Conservation (phyloP, 2,797 vertebrate genomes). For the Percopsis omiscomaycus region DNA sequence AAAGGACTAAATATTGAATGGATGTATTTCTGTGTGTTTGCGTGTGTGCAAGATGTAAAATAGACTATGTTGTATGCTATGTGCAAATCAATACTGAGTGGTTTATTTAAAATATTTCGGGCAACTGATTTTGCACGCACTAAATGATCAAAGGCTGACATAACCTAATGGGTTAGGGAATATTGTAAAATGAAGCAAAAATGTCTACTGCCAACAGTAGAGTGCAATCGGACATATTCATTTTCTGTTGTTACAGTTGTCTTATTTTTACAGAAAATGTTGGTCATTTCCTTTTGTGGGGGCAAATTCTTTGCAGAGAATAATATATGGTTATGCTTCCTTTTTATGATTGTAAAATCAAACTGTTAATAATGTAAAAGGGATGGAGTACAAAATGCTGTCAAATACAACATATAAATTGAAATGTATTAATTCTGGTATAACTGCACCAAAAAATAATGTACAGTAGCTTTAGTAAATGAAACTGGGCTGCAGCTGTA, state of each 20-base stretch:
- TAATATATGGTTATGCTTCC: constrained; percentile 69
- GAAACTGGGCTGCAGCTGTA: constrained; percentile 42
- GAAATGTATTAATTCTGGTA: constrained; percentile 17
- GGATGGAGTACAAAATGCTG: constrained; percentile 31
- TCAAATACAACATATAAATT: constrained; percentile 29
- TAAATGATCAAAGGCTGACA: constrained; percentile 33
- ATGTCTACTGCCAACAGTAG: constrained; percentile 53
- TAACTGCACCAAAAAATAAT: constrained; percentile 13
- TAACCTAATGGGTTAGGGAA: constrained; percentile 44
- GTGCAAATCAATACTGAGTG: constrained; percentile 49
- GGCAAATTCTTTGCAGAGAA: constrained; percentile 63
- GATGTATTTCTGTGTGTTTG: constrained; percentile 58
- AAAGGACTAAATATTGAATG: constrained; percentile 56
- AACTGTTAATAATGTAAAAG: constrained; percentile 53
- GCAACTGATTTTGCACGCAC: constrained; percentile 61
- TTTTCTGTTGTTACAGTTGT: constrained; percentile 65
- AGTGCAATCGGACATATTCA: constrained; percentile 52
- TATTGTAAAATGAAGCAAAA: constrained; percentile 51
- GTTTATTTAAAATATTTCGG: constrained; percentile 59
- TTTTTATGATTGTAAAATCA: constrained; percentile 58
- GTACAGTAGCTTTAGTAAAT: constrained; percentile 37
- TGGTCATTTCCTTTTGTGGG: constrained; percentile 44
- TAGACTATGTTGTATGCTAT: constrained; percentile 51
- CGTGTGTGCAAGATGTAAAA: constrained; percentile 58
- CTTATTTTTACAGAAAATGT: constrained; percentile 56